Conservation (phyloP, 2,113 vertebrate genomes). For the Ptilonorhynchus violaceus region DNA sequence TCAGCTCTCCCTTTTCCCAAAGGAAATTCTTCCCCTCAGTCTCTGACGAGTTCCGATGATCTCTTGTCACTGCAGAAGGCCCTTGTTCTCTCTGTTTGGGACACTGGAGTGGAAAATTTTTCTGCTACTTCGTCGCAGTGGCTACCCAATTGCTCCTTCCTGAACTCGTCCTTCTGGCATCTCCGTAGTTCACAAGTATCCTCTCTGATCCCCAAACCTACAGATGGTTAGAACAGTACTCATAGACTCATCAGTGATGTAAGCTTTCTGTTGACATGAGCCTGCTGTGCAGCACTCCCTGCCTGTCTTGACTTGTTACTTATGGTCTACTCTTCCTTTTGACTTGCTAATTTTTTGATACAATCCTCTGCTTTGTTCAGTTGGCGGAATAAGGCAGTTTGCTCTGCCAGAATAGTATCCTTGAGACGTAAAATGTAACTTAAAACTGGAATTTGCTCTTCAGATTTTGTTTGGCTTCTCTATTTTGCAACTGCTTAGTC, state of each 20-base stretch:
- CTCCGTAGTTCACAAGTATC: not conserved
- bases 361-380: not conserved
- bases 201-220: not conserved
- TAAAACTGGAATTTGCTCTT: not conserved
- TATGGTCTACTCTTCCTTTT: not conserved
- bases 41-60: not conserved
- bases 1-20: not conserved
- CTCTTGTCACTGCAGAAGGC: not conserved
- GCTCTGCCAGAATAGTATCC: not conserved
- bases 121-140: not conserved
- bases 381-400: not conserved
- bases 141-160: not conserved
- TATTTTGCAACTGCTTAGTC: not conserved
- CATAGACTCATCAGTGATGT: not conserved
- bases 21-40: not conserved
- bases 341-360: not conserved
- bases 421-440: not conserved
- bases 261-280: not conserved
- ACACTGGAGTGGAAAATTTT: fast-evolving
- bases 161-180: not conserved
- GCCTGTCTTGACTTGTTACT: not conserved
- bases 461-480: not conserved
- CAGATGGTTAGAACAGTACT: not conserved
- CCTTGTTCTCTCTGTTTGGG: not conserved
- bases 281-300: not conserved